Conservation (phyloP, 1,140 invertebrate genomes). For the Zaprionus capensis region DNA sequence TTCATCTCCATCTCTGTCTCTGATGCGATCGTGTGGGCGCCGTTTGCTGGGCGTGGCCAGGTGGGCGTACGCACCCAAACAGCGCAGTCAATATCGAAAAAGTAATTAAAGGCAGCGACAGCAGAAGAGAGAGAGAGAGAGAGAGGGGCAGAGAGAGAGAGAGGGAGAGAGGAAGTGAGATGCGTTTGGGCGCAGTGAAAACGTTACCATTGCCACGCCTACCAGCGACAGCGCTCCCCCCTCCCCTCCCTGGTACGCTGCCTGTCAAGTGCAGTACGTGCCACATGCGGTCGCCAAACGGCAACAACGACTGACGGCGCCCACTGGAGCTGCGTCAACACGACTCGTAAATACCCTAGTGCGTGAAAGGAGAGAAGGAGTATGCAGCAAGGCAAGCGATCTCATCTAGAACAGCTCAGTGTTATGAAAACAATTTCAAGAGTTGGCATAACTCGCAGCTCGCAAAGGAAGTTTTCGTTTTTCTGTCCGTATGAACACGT, state of each 20-base stretch:
- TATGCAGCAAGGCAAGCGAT: too few species aligned
- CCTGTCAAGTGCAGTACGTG: slow-evolving; percentile 78
- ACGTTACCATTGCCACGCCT: slow-evolving; percentile 54
- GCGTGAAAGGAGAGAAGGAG: not conserved
- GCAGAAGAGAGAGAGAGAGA: slow-evolving; percentile 9
- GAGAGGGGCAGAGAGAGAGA: not conserved
- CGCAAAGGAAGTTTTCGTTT: too few species aligned
- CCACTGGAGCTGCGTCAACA: not conserved
- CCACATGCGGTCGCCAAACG: slow-evolving; percentile 62
- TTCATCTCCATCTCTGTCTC: too few species aligned
- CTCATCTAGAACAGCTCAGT: too few species aligned
- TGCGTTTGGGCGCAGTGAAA: slow-evolving; percentile 42
- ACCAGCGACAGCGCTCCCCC: not conserved
- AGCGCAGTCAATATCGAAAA: slow-evolving; percentile 66
- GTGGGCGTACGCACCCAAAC: slow-evolving; percentile 46
- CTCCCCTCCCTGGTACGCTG: not conserved
- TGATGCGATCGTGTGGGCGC: slow-evolving; percentile 52
- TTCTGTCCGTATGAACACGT: too few species aligned
- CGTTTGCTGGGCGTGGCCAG: slow-evolving; percentile 55
- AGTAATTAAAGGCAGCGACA: slow-evolving; percentile 73
- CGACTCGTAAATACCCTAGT: slow-evolving; percentile 3
- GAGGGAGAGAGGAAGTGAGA: not conserved
- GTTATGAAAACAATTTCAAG: too few species aligned
- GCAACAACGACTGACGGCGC: slow-evolving; percentile 40
- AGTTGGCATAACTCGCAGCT: too few species aligned